A percentile compares a stretch with the other conserved stretches of the same genome.
Evolutionary conservation across 2,113 vertebrate species (phyloP).

Genomic region (Xyrauchen texanus): DNA sequence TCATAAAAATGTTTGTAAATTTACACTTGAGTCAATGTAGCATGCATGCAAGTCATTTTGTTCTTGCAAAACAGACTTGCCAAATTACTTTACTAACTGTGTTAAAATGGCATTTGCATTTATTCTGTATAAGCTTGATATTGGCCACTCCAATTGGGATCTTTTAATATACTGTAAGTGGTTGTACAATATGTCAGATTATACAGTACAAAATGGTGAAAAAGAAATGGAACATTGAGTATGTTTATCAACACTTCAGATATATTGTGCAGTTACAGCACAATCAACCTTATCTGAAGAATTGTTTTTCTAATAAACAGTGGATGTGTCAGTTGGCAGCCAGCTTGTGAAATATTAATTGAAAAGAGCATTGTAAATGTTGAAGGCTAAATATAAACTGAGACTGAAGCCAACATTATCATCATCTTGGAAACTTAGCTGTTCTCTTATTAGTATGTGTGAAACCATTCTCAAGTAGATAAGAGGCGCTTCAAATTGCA

Average conservation of each 20-base stretch:
- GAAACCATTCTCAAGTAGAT: slow-evolving; percentile 76
- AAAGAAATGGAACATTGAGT: too few relatives aligned
- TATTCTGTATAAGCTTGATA: too few relatives aligned
- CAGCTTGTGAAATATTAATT: slow-evolving; percentile 57
- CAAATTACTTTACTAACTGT: too few relatives aligned
- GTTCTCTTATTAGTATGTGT: slow-evolving; percentile 69
- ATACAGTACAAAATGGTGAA: too few relatives aligned
- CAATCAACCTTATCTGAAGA: slow-evolving; percentile 31
- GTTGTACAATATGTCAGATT: too few relatives aligned
- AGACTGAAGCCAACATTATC: slow-evolving; percentile 66
- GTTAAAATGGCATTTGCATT: too few relatives aligned
- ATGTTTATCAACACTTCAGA: slow-evolving; percentile 46
- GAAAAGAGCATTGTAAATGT: slow-evolving; percentile 56
- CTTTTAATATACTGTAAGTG: too few relatives aligned
- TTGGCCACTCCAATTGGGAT: too few relatives aligned
- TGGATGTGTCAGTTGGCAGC: slow-evolving; percentile 41
- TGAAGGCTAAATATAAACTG: slow-evolving; percentile 54
- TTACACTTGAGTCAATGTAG: not conserved
- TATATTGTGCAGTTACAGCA: slow-evolving; percentile 45
- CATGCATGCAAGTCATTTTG: not conserved
- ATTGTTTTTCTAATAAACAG: slow-evolving; percentile 52
- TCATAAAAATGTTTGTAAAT: not conserved
- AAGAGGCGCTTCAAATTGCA: slow-evolving; percentile 66
- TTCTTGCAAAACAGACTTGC: not conserved
- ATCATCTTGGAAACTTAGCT: slow-evolving; percentile 57